phyloP scores from a whole-genome alignment of 2,113 vertebrate genomes.

The Zootoca vivipara region DNA sequence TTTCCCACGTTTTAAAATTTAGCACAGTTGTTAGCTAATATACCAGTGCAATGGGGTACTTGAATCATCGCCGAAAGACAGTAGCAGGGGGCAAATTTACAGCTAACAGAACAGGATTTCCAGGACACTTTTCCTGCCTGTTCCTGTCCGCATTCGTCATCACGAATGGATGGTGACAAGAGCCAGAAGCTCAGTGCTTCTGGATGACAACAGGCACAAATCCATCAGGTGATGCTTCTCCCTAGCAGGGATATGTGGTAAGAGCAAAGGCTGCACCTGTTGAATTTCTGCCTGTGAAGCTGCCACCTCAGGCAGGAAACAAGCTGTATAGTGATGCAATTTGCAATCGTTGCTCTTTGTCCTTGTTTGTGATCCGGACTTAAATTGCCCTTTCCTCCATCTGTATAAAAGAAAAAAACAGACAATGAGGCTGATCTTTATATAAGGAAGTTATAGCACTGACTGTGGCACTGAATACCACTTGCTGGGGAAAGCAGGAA shows the following conservation, averaged over 20 bases:
- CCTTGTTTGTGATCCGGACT: background rate
- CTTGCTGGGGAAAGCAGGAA: background rate
- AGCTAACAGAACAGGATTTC: background rate
- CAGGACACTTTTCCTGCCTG: too few relatives aligned
- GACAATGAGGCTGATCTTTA: background rate
- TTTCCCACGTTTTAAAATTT: conserved; percentile 11
- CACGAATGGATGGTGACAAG: background rate
- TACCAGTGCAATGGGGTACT: background rate
- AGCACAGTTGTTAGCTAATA: background rate
- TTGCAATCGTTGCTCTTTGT: background rate
- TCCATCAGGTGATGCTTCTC: background rate
- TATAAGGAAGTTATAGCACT: background rate
- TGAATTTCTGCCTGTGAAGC: background rate
- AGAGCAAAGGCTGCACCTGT: background rate
- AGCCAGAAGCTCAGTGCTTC: background rate
- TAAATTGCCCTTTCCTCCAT: background rate
- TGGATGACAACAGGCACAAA: background rate
- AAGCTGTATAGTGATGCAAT: background rate
- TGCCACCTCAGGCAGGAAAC: background rate
- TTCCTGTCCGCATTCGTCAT: background rate
- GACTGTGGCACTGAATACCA: background rate
- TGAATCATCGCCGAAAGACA: background rate
- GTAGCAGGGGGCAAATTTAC: background rate
- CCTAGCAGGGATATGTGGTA: background rate
- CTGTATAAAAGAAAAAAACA: background rate